Evolutionary conservation across 1,140 invertebrate species (phyloP).

Genomic region (Euwallacea similis): DNA sequence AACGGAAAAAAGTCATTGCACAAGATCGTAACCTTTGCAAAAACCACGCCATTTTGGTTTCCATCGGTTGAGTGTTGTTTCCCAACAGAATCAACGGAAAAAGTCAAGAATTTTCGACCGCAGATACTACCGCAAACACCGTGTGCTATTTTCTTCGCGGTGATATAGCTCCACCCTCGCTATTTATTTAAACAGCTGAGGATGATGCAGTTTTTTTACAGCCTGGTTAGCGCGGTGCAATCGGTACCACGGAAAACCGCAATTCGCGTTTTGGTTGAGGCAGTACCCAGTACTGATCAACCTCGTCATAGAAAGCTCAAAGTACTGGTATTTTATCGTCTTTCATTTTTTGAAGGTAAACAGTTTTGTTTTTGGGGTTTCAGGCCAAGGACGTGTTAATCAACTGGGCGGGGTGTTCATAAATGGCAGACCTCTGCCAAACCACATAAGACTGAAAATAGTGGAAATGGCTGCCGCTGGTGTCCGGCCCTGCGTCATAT

Average conservation of each 20-base stretch:
- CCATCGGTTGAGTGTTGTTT: conserved; percentile 5
- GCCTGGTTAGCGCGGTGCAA: background rate
- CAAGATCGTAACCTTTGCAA: conserved; percentile 11
- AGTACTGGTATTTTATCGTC: too few species aligned
- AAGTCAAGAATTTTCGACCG: conserved; percentile 11
- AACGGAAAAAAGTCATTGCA: conserved; percentile 6
- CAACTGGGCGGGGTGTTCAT: conserved; percentile 86
- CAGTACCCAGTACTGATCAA: too few species aligned
- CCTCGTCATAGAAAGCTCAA: too few species aligned
- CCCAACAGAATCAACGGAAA: conserved; percentile 6
- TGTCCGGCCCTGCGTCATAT: conserved; percentile 79
- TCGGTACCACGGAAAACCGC: background rate
- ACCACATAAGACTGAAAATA: conserved; percentile 77
- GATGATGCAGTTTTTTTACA: too few species aligned
- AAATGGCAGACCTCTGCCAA: conserved; percentile 78
- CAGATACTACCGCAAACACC: background rate
- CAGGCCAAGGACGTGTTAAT: conserved; percentile 80
- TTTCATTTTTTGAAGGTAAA: background rate
- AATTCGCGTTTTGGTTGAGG: too few species aligned
- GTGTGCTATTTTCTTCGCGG: background rate
- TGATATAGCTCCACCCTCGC: background rate
- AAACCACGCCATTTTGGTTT: conserved; percentile 17
- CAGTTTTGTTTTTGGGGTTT: conserved; percentile 44
- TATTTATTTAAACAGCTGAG: background rate
- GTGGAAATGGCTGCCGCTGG: conserved; percentile 81